A percentile compares a stretch with the other conserved stretches of the same genome.
phyloP scores from a whole-genome alignment of 2,797 vertebrate species.

The Sebastiscus albofasciatus region DNA sequence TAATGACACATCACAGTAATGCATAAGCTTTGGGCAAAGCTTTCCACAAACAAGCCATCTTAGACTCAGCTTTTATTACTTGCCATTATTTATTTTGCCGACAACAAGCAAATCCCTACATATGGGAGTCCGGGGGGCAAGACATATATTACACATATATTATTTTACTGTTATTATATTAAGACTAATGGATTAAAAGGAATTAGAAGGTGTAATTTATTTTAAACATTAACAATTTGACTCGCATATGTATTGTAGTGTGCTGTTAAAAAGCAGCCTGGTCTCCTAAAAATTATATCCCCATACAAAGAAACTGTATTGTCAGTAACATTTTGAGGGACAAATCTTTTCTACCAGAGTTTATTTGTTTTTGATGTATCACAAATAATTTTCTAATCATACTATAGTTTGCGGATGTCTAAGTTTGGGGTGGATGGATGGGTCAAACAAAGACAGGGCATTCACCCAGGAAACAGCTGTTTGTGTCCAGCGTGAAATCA shows the following conservation, averaged over 20 bases:
- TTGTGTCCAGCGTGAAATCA: fast-evolving
- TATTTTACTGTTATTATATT: not conserved
- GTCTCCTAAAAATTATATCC: fast-evolving
- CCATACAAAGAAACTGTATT: fast-evolving
- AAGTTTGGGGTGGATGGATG: too few species aligned
- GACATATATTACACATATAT: not conserved
- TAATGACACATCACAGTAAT: not conserved
- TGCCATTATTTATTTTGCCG: not conserved
- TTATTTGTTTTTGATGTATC: too few species aligned
- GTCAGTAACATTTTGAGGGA: fast-evolving
- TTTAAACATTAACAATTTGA: conserved; percentile 2
- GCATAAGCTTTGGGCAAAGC: not conserved
- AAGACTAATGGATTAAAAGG: conserved; percentile 6
- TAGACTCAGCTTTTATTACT: not conserved
- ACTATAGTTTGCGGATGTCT: too few species aligned
- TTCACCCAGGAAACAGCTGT: too few species aligned
- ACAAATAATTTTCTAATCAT: too few species aligned
- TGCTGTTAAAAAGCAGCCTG: conserved; percentile 1
- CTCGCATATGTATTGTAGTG: conserved; percentile 11
- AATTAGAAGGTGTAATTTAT: conserved; percentile 3
- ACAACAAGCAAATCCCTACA: not conserved
- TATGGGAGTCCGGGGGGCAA: not conserved
- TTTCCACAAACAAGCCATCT: not conserved
- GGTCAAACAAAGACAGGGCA: too few species aligned
- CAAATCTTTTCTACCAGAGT: too few species aligned